phyloP scores from a whole-genome alignment of 1,140 invertebrate genomes.

The Papilio aristodemus region DNA sequence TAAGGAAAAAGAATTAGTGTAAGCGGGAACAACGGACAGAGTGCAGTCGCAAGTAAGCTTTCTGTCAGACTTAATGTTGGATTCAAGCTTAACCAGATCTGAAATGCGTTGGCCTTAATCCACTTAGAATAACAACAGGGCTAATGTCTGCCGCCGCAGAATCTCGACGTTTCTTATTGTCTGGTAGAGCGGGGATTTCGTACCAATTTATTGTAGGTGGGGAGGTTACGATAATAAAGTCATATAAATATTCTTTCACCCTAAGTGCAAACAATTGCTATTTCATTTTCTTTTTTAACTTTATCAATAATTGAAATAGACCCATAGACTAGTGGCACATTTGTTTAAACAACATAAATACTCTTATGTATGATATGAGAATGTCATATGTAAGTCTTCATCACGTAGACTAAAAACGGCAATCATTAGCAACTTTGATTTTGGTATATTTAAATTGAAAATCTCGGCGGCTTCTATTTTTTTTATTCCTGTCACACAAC shows the following conservation, averaged over 20 bases:
- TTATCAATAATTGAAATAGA: background rate
- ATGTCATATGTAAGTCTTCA: too few relatives aligned
- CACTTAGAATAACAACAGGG: conserved; percentile 73
- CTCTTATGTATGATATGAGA: too few relatives aligned
- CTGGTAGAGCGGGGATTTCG: conserved; percentile 50
- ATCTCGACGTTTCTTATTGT: conserved; percentile 56
- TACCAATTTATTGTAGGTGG: conserved; percentile 51
- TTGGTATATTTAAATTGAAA: too few relatives aligned
- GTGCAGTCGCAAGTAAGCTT: conserved; percentile 56
- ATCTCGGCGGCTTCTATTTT: too few relatives aligned
- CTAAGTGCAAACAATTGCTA: background rate
- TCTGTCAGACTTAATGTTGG: conserved; percentile 58
- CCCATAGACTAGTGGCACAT: too few relatives aligned
- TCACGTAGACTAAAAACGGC: too few relatives aligned
- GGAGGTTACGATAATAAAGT: conserved; percentile 2
- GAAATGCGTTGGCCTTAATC: conserved; percentile 73
- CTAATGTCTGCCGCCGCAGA: conserved; percentile 55
- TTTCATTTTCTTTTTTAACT: background rate
- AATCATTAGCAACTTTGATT: too few relatives aligned
- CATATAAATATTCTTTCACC: background rate
- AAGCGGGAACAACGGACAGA: conserved; percentile 45
- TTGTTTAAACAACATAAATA: too few relatives aligned
- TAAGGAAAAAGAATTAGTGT: background rate
- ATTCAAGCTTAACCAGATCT: conserved; percentile 67
- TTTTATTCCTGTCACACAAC: too few relatives aligned